Evolutionary conservation across 2,888 invertebrate genomes (phyloP).

Genomic region (Rotaria socialis): DNA sequence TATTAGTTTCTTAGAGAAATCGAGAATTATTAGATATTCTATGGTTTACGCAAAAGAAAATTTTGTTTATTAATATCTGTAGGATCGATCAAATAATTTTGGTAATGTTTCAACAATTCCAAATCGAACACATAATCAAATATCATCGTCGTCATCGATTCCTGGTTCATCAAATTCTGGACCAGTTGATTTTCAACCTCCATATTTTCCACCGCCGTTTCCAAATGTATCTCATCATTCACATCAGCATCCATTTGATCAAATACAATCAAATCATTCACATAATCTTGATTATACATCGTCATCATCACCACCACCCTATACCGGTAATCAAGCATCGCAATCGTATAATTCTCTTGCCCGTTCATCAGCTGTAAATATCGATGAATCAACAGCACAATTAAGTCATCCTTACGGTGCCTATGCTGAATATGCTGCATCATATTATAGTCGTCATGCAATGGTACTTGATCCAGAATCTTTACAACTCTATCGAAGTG

Average conservation of each 20-base stretch:
- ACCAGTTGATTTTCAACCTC: conserved; percentile 1
- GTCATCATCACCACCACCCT: neutral
- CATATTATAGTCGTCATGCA: conserved; percentile 41
- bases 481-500: conserved; percentile 40
- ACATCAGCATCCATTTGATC: conserved; percentile 17
- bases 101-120: neutral
- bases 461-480: conserved; percentile 35
- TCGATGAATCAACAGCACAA: conserved; percentile 24
- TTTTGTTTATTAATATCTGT: too few relatives aligned
- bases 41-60: too few relatives aligned
- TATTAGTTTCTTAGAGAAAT: too few relatives aligned
- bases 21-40: too few relatives aligned
- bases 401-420: conserved; percentile 37
- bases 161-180: neutral
- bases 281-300: conserved; percentile 28
- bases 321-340: neutral
- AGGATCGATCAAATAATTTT: conserved; percentile 21
- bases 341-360: conserved; percentile 6
- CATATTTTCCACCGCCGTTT: conserved; percentile 38
- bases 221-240: neutral
- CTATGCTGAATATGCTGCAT: conserved; percentile 44
- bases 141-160: conserved; percentile 37
- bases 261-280: conserved; percentile 36
- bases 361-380: neutral
- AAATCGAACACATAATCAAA: neutral